phyloP scores from a whole-genome alignment of 2,888 invertebrate genomes.

The Perithous albicinctus region DNA sequence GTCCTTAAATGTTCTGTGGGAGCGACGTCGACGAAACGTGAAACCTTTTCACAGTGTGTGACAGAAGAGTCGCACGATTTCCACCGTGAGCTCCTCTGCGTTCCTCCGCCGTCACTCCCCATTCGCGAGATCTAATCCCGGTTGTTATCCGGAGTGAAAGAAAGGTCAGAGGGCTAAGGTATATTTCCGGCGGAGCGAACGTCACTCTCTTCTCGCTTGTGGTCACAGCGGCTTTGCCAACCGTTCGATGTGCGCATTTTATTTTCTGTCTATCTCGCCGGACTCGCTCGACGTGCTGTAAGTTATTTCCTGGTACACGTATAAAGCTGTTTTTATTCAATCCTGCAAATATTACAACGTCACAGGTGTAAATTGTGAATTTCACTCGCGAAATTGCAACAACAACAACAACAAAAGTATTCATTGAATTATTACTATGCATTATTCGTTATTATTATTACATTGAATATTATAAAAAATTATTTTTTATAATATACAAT shows the following conservation, averaged over 20 bases:
- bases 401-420: too few relatives aligned
- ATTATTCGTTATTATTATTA: too few relatives aligned
- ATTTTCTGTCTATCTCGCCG: neutral
- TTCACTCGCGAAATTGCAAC: too few relatives aligned
- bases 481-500: too few relatives aligned
- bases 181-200: conserved; percentile 46
- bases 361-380: too few relatives aligned
- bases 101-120: conserved; percentile 4
- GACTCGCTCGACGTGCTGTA: neutral
- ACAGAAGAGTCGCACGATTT: conserved; percentile 33
- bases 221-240: neutral
- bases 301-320: too few relatives aligned
- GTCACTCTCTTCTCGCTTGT: conserved; percentile 14
- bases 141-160: conserved; percentile 20
- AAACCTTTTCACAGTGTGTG: conserved; percentile 50
- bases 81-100: conserved; percentile 45
- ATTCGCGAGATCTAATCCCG: conserved; percentile 40
- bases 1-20: neutral
- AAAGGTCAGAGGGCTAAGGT: conserved; percentile 51
- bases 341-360: too few relatives aligned
- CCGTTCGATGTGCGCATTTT: neutral
- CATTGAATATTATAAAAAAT: too few relatives aligned
- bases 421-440: too few relatives aligned
- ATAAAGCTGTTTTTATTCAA: too few relatives aligned
- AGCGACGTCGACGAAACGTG: conserved; percentile 24